Evolutionary conservation across 2,888 invertebrate genomes (phyloP), one percentile per base, ranked within the genome.

Genomic region (Lycia hirtaria): DNA sequence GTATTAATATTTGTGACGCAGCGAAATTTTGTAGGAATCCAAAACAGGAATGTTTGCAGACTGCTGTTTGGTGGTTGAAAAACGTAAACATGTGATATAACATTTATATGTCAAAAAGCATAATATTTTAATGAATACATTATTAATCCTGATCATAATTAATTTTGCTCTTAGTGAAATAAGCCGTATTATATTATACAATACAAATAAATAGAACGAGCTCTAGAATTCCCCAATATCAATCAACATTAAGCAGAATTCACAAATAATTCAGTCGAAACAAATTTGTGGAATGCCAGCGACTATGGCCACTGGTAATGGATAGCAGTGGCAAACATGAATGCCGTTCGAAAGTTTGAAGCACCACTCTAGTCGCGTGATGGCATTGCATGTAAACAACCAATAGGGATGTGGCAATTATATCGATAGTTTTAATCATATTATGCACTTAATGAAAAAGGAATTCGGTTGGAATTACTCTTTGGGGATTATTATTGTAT

Each of bases 321-420:
- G 43, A 55, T 37, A n/a, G 35, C 15, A 22, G 12, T 28, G 49
- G 28, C 22, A n/a, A 37, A 35, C 37, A 51, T 51, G 20, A 58
- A 49, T 49, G 38, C 48, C 38, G 14, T 41, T 35, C 24, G 17
- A 56, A 65, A 65, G 58, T 65, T 61, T 59, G 49, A 33, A 63
- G 59, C 49, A 28, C 44, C 52, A 40, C 48, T 52, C 51, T 35
- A 28, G 30, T 62, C 38, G 60, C 60, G 62, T 62, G 64, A 48
- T 45, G 14, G 48, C 37, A 30, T 32, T 44, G 50, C 44, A 50
- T 53, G 57, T 44, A 53, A 48, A 52, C 52, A 48, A 48, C 35
- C 41, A 1, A 37, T 49, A 54, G 54, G 28, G 59, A 47, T 54
- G 54, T 33, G 54, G 28, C 10, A 37, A 41, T 35, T 35, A 17